Conservation (phyloP, 2,888 invertebrate species). For the Odiellus spinosus region DNA sequence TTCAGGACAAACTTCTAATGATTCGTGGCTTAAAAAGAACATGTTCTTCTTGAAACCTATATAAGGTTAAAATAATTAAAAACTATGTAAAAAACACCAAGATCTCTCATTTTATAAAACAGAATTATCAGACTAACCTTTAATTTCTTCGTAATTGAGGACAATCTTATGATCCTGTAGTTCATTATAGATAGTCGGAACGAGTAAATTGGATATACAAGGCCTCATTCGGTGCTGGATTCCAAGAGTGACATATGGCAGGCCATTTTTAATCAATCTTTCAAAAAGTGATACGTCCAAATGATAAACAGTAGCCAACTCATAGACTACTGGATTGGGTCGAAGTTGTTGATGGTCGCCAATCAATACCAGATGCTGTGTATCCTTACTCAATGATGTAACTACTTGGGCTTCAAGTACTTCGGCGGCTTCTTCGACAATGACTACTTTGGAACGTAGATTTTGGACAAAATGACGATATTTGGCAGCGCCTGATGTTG, state of each 20-base stretch:
- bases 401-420: conserved; percentile 34
- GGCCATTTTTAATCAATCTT: conserved; percentile 50
- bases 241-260: conserved; percentile 42
- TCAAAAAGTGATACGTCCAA: conserved; percentile 68
- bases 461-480: conserved; percentile 18
- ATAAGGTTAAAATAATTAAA: no score
- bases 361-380: conserved; percentile 31
- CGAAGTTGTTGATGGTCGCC: conserved; percentile 67
- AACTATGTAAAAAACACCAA: no score
- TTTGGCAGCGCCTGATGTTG: conserved; percentile 26
- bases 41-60: conserved; percentile 25
- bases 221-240: conserved; percentile 63
- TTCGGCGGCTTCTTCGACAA: conserved; percentile 36
- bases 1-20: conserved; percentile 3
- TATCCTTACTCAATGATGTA: conserved; percentile 27
- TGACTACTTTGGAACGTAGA: conserved; percentile 29
- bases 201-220: conserved; percentile 41
- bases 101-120: no score
- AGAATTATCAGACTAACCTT: conserved; percentile 22
- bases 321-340: conserved; percentile 52
- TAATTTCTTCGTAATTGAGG: conserved; percentile 17
- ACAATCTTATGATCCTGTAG: conserved; percentile 18
- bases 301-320: conserved; percentile 46
- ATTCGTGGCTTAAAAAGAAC: conserved; percentile 48
- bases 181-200: conserved; percentile 30